Conservation (phyloP, 2,797 vertebrate genomes). For the Etheostoma perlongum region DNA sequence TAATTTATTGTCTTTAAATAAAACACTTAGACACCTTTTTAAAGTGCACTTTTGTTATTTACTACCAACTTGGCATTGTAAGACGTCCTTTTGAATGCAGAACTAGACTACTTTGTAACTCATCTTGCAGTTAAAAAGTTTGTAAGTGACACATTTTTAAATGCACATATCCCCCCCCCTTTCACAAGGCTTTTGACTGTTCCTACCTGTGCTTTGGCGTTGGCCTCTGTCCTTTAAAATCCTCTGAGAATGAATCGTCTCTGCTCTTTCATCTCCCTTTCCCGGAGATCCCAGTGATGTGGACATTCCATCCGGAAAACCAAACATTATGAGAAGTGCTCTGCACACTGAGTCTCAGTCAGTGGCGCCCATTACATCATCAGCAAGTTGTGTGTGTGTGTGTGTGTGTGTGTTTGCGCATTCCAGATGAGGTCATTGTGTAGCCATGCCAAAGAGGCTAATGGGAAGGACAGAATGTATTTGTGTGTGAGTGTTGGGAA, state of each 20-base stretch:
- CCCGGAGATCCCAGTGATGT: constrained; percentile 86
- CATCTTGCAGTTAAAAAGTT: constrained; percentile 19
- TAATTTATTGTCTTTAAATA: not conserved
- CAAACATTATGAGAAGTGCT: constrained; percentile 95
- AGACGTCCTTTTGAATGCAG: constrained; percentile 11
- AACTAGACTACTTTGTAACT: not conserved
- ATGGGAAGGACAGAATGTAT: constrained; percentile 80
- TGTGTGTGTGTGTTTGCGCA: constrained; percentile 54
- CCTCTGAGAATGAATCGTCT: constrained; percentile 62
- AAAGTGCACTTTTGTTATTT: not conserved
- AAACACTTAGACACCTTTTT: not conserved
- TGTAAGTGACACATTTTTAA: constrained; percentile 15
- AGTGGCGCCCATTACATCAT: constrained; percentile 96
- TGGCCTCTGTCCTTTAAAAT: constrained; percentile 58
- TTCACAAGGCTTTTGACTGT: constrained; percentile 10
- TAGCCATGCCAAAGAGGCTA: constrained; percentile 81
- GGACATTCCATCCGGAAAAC: constrained; percentile 92
- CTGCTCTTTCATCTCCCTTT: constrained; percentile 72
- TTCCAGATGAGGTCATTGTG: constrained; percentile 82
- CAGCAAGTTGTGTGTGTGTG: constrained; percentile 76
- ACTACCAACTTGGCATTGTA: not conserved
- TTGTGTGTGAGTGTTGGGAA: constrained; percentile 19
- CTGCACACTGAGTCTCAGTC: constrained; percentile 87
- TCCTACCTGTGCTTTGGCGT: constrained; percentile 75
- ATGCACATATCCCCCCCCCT: not conserved